Evolutionary conservation across 2,888 invertebrate species (phyloP).

Genomic region (Caenorhabditis uteleia): DNA sequence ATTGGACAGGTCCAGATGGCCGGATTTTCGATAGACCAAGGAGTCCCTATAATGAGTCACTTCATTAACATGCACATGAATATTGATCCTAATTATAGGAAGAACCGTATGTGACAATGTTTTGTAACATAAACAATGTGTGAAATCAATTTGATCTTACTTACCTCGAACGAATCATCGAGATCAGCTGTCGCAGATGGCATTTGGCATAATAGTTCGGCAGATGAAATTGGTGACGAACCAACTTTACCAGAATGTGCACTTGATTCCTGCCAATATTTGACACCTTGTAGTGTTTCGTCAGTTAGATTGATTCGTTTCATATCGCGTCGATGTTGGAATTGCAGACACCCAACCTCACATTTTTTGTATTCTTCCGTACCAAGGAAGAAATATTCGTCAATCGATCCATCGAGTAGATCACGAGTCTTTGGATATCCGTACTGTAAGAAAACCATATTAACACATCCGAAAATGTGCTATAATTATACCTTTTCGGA

Average conservation of each 20-base stretch:
- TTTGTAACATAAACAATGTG: not conserved
- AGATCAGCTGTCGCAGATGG: slow-evolving; percentile 47
- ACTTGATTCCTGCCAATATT: slow-evolving; percentile 50
- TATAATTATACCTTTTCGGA: slow-evolving; percentile 57
- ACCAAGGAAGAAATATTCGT: slow-evolving; percentile 41
- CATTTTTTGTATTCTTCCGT: slow-evolving; percentile 44
- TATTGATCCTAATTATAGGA: not conserved
- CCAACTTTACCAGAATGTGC: slow-evolving; percentile 48
- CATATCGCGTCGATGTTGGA: slow-evolving; percentile 32
- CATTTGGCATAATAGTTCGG: slow-evolving; percentile 58
- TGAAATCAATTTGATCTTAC: slow-evolving; percentile 2
- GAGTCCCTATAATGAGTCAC: slow-evolving; percentile 30
- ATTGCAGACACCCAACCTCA: slow-evolving; percentile 54
- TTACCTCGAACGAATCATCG: slow-evolving; percentile 46
- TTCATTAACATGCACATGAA: no score
- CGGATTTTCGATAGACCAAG: slow-evolving; percentile 41
- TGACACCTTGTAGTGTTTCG: slow-evolving; percentile 45
- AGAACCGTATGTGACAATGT: not conserved
- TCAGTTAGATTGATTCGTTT: slow-evolving; percentile 42
- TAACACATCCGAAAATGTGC: not conserved
- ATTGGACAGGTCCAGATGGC: slow-evolving; percentile 42
- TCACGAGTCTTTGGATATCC: slow-evolving; percentile 35
- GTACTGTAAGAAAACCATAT: slow-evolving; percentile 37
- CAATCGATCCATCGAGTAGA: slow-evolving; percentile 38
- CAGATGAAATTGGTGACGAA: slow-evolving; percentile 47